Percentiles rank a stretch among this genome's conserved stretches.
Conservation (phyloP, 2,797 vertebrate species). For the Potorous gilbertii region DNA sequence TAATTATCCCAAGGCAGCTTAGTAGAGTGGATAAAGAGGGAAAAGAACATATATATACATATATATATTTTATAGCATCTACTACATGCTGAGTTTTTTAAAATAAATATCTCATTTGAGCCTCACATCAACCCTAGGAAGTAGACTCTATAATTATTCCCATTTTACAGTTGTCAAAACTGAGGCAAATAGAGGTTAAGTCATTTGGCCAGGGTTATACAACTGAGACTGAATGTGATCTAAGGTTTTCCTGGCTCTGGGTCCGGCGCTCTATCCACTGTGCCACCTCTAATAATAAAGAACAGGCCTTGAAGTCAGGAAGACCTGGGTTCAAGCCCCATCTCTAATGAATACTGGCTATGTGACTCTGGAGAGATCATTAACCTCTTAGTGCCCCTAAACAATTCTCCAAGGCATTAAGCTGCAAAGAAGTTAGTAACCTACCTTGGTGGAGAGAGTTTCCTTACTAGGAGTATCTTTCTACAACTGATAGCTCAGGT, state of each 20-base stretch:
- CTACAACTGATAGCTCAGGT: neutral
- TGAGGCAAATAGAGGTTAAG: neutral
- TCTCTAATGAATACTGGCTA: neutral
- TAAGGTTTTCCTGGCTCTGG: neutral
- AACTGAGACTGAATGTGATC: neutral
- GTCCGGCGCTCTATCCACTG: neutral
- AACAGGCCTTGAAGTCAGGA: neutral
- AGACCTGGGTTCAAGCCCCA: neutral
- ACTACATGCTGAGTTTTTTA: neutral
- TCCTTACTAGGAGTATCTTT: neutral
- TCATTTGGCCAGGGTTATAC: neutral
- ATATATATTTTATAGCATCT: neutral
- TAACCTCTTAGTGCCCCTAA: neutral
- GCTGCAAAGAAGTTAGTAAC: neutral
- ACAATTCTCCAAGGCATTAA: neutral
- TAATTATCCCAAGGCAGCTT: neutral
- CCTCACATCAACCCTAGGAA: neutral
- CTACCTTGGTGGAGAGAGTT: neutral
- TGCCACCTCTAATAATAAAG: neutral
- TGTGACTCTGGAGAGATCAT: neutral
- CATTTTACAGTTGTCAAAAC: constrained; percentile 12
- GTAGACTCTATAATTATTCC: neutral
- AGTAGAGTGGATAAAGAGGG: neutral
- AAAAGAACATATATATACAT: too few species aligned
- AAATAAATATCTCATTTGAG: neutral